Percentiles rank a stretch among this genome's conserved stretches.
Evolutionary conservation across 2,888 invertebrate genomes (phyloP).

Genomic region (Caenorhabditis zanzibari): DNA sequence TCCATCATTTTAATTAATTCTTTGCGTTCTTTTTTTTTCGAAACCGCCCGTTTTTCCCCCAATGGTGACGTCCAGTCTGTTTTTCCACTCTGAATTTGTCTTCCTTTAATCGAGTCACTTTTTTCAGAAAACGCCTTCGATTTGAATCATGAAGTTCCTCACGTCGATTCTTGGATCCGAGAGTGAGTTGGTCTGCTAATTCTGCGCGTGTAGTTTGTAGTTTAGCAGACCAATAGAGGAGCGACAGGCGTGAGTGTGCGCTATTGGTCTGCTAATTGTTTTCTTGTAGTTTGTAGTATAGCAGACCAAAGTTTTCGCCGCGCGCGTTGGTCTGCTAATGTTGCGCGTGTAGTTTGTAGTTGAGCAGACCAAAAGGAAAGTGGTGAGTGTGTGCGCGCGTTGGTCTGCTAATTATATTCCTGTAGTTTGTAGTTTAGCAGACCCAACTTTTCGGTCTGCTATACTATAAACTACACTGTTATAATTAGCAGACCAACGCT

Average conservation of each 20-base stretch:
- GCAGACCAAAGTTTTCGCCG: neutral
- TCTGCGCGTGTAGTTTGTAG: neutral
- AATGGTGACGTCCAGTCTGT: conserved; percentile 1
- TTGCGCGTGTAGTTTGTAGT: neutral
- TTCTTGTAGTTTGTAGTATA: neutral
- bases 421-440: conserved; percentile 1
- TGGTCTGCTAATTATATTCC: neutral
- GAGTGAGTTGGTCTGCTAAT: conserved; percentile 33
- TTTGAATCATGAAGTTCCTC: conserved; percentile 55
- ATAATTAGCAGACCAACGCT: no score
- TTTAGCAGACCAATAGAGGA: neutral
- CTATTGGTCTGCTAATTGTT: neutral
- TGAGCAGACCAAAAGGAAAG: no score
- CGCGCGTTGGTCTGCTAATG: neutral
- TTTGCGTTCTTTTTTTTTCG: conserved; percentile 14
- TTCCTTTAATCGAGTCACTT: no score
- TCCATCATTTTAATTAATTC: conserved; percentile 62
- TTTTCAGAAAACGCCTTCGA: conserved; percentile 7
- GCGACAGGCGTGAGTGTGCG: no score
- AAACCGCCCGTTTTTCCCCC: neutral
- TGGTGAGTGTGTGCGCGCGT: neutral
- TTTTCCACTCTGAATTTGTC: neutral
- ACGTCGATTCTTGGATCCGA: conserved; percentile 55
- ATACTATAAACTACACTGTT: neutral
- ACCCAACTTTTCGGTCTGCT: neutral